phyloP scores from a whole-genome alignment of 2,888 invertebrate species.

The Acrocyrtus sp. region DNA sequence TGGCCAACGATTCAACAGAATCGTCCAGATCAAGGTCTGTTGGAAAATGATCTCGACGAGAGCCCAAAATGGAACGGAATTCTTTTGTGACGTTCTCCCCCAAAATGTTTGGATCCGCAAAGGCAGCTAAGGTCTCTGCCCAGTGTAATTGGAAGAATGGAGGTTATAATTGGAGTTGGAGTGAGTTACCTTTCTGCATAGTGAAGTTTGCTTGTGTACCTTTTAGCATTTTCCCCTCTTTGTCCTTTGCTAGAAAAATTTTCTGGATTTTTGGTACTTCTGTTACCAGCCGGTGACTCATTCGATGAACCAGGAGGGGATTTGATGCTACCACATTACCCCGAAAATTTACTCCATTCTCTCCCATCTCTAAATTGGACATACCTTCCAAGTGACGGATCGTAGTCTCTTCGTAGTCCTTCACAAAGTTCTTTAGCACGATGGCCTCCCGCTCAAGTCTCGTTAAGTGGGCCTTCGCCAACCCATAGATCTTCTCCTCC shows the following conservation, averaged over 20 bases:
- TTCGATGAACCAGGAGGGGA: conserved; percentile 15
- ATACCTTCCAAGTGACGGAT: not conserved
- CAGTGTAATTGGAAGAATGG: too few relatives aligned
- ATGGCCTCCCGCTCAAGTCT: conserved; percentile 3
- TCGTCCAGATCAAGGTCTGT: conserved; percentile 1
- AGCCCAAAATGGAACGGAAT: too few relatives aligned
- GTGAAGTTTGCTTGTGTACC: too few relatives aligned
- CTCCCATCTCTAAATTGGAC: not conserved
- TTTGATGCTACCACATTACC: conserved; percentile 17
- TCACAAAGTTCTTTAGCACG: conserved; percentile 7
- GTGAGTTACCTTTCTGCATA: too few relatives aligned
- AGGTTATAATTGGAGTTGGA: too few relatives aligned
- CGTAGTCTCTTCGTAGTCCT: conserved; percentile 25
- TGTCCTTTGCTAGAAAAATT: not conserved
- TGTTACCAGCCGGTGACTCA: conserved; percentile 12
- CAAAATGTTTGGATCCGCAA: not conserved
- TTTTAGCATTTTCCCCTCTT: not conserved
- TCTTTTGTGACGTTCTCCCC: not conserved
- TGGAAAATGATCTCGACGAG: conserved; percentile 5
- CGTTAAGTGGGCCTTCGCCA: not conserved
- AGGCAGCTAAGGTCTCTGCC: too few relatives aligned
- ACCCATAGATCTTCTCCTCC: conserved; percentile 13
- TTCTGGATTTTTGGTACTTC: conserved; percentile 4
- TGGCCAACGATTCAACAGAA: not conserved
- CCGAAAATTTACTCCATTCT: not conserved